Evolutionary conservation across 2,888 invertebrate species (phyloP), one percentile per base, ranked within the genome.

Genomic region (Andrena haemorrhoa): DNA sequence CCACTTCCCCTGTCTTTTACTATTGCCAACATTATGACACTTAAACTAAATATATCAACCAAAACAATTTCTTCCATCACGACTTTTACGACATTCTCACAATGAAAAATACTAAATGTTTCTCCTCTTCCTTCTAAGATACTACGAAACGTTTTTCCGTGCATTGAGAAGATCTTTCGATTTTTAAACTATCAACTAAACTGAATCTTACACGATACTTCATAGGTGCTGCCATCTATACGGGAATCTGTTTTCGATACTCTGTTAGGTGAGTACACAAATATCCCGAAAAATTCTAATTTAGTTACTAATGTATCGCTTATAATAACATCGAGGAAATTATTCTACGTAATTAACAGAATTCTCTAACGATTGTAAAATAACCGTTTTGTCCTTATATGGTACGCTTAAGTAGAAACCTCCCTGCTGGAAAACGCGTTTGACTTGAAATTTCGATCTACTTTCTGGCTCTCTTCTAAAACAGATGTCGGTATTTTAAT

Each of bases 401-500:
- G 2, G 33, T 23, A 10, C 4, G 2, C 7, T 0, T 16, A 7
- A 16, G 2, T 16, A 26, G 6, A 7, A 5, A 16, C 10, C 23
- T 16, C 16, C 6, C 12, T 1, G 0, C 0, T 12, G 1, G 26
- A 12, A 29, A 3, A 0, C 12, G 1, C 0, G 4, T 35, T 29
- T 4, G 16, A 5, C 0, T 23, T 41, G 0, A 0, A 16, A 41
- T 16, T 31, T 4, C 16, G 10, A 31, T 0, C 4, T 29, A 23
- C 23, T 6, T 10, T 41, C 6, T 77, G 70, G 33, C 58, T 70
- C 31, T 79, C 78, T 23, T 79, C 51, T 0, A 77, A 65, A 49
- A 79, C 16, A 0, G 41, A n/a, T 20, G 0, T 77, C 4, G 79
- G 79, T 26, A 79, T 79, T 6, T 60, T 77, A 26, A 70, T 79